A percentile compares a stretch with the other conserved stretches of the same genome.
Evolutionary conservation across 2,797 vertebrate genomes (phyloP).

Genomic region (Carduelis carduelis): DNA sequence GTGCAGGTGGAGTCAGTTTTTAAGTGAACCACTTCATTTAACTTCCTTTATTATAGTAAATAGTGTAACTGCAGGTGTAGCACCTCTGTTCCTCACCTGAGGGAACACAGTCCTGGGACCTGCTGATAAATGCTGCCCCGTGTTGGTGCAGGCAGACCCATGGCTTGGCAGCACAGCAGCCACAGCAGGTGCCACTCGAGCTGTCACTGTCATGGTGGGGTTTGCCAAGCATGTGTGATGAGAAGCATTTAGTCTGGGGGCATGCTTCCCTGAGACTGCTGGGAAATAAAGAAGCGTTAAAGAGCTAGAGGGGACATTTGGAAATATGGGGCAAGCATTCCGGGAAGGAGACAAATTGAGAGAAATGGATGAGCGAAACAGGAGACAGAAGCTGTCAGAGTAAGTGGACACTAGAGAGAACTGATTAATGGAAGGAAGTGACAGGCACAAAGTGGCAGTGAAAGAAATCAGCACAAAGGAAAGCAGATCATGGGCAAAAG

Average conservation of each 20-base stretch:
- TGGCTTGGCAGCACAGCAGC: neutral
- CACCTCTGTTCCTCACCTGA: rapidly evolving
- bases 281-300: neutral
- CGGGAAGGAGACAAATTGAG: neutral
- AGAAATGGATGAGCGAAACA: neutral
- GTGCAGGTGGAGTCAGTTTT: neutral
- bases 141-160: neutral
- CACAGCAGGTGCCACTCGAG: rapidly evolving
- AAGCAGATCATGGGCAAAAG: neutral
- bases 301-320: neutral
- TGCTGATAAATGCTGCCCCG: neutral
- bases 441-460: constrained; percentile 22
- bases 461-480: constrained; percentile 2
- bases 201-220: neutral
- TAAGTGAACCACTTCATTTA: neutral
- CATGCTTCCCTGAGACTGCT: neutral
- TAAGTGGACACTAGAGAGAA: neutral
- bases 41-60: neutral
- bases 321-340: neutral
- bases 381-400: constrained; percentile 4
- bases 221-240: neutral
- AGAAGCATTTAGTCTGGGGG: neutral
- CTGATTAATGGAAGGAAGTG: neutral
- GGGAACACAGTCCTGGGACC: neutral
- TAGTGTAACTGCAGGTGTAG: neutral